phyloP scores from a whole-genome alignment of 1,140 invertebrate species.

The Hylaeus volcanicus region DNA sequence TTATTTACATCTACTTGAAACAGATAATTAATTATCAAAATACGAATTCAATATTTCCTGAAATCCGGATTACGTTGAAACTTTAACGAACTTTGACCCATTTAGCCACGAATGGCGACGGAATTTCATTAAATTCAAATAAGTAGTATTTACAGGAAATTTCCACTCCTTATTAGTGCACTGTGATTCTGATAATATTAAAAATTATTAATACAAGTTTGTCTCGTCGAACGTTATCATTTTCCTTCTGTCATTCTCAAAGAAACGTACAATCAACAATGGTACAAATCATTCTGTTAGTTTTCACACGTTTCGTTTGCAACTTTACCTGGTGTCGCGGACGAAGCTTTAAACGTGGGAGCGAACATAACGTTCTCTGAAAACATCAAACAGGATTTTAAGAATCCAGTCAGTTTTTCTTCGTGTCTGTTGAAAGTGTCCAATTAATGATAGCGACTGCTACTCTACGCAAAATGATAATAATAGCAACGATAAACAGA shows the following conservation, averaged over 20 bases:
- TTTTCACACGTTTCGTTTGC: constrained; percentile 43
- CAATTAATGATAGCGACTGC: neutral
- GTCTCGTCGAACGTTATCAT: neutral
- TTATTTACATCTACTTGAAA: too few species aligned
- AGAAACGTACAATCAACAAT: neutral
- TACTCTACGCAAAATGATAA: too few species aligned
- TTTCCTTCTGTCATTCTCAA: too few species aligned
- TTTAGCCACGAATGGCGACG: too few species aligned
- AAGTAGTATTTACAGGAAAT: too few species aligned
- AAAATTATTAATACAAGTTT: neutral
- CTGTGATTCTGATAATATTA: too few species aligned
- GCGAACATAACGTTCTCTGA: constrained; percentile 86
- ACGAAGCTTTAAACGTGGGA: constrained; percentile 89
- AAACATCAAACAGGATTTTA: constrained; percentile 80
- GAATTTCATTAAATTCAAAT: too few species aligned
- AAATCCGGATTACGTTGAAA: too few species aligned
- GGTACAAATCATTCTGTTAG: constrained; percentile 40
- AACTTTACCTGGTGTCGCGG: constrained; percentile 86
- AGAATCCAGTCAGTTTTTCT: neutral
- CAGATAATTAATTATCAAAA: too few species aligned
- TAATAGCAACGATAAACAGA: neutral
- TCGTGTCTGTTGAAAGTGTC: neutral
- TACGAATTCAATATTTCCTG: too few species aligned
- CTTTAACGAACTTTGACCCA: too few species aligned
- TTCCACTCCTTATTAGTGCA: too few species aligned